Base-by-base conservation (phyloP, 2,888 invertebrate species). In the Eupithecia tripunctaria region DNA sequence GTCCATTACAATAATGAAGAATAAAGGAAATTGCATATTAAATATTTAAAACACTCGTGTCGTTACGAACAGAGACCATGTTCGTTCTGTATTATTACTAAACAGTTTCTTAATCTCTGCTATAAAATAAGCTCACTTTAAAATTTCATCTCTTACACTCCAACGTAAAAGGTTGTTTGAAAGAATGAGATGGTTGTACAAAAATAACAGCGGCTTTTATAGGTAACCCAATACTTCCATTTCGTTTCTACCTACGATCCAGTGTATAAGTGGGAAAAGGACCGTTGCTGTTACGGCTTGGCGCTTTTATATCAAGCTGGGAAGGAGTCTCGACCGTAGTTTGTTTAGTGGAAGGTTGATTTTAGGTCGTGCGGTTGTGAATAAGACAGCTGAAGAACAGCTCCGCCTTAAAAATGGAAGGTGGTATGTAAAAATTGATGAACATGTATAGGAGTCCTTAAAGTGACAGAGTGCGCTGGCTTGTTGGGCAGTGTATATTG, bases 321-420 rank as follows among this genome's bases (percentile, higher is more conserved):
- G 74, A 60, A 29, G 18, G 0, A 85, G 82, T 83, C 73, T 80
- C n/a, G 75, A 41, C 74, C 80, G 76, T 88, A 78, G 6, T 0
- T 0, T 0, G 0, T 0, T 0, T 0, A 0, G 0, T 0, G 25
- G 83, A 87, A 70, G 75, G 84, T 75, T 81, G 25, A 76, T 47
- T 79, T 82, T 79, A 83, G 81, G 36, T 51, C 80, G 75, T 47
- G 2, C 1, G 0, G 0, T 74, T 74, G 68, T 74, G 77, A 82
- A 81, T 84, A 86, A 87, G 89, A 86, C 85, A 84, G 87, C 82
- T 85, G 87, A 92, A 92, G 88, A 91, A 89, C 92, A 94, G 93
- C 94, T 93, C 94, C 94, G 93, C 94, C 94, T 94, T 93, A 94
- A 94, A 94, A 94, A 94, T 94, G 94, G 94, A 94, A 94, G 94